A percentile compares a stretch with the other conserved stretches of the same genome.
Evolutionary conservation across 2,888 invertebrate genomes (phyloP).

Genomic region (Timandra comae): DNA sequence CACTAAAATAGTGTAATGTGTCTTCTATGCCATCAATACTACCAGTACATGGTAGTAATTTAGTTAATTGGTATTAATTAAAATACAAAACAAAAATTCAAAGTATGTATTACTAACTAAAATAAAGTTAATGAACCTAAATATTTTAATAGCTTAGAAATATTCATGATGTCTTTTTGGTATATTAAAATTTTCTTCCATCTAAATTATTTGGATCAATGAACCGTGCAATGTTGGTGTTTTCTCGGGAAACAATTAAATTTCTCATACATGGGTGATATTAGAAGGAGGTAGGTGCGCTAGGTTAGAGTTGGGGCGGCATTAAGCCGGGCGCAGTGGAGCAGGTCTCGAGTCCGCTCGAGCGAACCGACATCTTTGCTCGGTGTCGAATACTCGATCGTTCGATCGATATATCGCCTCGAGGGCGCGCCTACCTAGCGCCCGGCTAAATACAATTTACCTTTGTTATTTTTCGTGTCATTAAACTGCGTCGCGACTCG

Average conservation of each 20-base stretch:
- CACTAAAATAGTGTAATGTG: too few relatives aligned
- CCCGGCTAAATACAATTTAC: conserved; percentile 74
- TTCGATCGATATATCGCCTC: conserved; percentile 58
- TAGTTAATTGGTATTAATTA: too few relatives aligned
- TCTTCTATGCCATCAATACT: too few relatives aligned
- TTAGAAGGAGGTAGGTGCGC: conserved; percentile 47
- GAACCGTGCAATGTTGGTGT: conserved; percentile 52
- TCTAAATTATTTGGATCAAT: too few relatives aligned
- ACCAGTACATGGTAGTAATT: too few relatives aligned
- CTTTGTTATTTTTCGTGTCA: conserved; percentile 78
- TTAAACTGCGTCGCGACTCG: conserved; percentile 75
- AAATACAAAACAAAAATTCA: too few relatives aligned
- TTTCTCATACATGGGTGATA: conserved; percentile 61
- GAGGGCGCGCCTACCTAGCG: conserved; percentile 60
- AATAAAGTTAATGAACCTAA: too few relatives aligned
- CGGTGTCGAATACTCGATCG: conserved; percentile 52
- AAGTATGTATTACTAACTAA: too few relatives aligned
- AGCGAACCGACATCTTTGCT: conserved; percentile 53
- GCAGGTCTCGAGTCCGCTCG: conserved; percentile 59
- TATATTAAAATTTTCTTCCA: too few relatives aligned
- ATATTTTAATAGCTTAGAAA: too few relatives aligned
- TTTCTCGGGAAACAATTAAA: conserved; percentile 71
- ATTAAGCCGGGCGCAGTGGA: conserved; percentile 46
- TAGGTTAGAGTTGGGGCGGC: conserved; percentile 33
- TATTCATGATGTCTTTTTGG: too few relatives aligned